These are phyloP conservation scores for Chymomyza caudatula DNA, from an alignment of 2,888 invertebrate genomes.

Conservation along the genomic window DNA sequence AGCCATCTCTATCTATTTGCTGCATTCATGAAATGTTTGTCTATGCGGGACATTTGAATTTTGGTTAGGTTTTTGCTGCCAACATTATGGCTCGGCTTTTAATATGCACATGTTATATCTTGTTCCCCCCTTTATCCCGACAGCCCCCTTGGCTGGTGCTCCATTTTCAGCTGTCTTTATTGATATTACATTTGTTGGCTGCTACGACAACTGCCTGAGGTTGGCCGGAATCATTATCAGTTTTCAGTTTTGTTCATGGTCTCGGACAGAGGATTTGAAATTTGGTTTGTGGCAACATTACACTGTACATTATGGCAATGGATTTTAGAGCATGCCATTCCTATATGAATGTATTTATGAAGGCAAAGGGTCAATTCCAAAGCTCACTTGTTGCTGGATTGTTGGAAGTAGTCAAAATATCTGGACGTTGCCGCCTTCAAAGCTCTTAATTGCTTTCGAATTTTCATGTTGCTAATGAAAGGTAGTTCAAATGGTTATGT, in stretches of 20 bases:
- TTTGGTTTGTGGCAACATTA: constrained; percentile 2
- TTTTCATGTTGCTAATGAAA: background rate
- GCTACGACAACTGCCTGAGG: background rate
- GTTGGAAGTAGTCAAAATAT: background rate
- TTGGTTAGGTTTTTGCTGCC: constrained; percentile 3
- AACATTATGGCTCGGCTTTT: constrained; percentile 43
- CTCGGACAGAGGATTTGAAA: background rate
- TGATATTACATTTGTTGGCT: background rate
- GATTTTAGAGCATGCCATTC: constrained; percentile 28
- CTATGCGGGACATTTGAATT: constrained; percentile 62
- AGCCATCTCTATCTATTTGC: background rate
- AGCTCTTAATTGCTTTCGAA: background rate
- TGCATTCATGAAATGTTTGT: constrained; percentile 59
- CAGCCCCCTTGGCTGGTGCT: background rate
- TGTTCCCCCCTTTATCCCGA: background rate
- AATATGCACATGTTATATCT: constrained; percentile 60
- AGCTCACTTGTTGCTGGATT: constrained; percentile 45
- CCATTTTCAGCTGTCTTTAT: background rate
- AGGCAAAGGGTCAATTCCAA: background rate
- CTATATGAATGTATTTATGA: background rate
- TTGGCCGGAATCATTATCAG: constrained; percentile 70
- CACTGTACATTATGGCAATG: constrained; percentile 32
- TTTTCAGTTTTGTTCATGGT: constrained; percentile 38
- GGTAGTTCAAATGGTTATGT: background rate
- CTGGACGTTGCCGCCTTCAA: background rate